Evolutionary conservation across 2,888 invertebrate genomes (phyloP).

Genomic region (Polydrusus pterygomalis): DNA sequence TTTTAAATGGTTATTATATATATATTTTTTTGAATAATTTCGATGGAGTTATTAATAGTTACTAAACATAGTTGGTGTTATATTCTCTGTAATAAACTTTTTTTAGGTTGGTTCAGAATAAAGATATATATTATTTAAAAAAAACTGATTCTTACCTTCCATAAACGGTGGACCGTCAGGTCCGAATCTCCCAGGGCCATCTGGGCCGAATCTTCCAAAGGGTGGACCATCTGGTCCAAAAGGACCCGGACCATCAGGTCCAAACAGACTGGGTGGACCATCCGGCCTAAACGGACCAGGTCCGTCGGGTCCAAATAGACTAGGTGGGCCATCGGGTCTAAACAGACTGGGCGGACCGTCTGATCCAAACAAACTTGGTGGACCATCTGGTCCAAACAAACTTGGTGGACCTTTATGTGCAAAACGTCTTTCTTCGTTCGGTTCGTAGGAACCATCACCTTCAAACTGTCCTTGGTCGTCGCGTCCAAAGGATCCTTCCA

Average conservation of each 20-base stretch:
- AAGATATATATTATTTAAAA: not conserved
- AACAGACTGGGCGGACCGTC: slow-evolving; percentile 12
- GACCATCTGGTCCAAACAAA: slow-evolving; percentile 11
- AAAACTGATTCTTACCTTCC: slow-evolving; percentile 20
- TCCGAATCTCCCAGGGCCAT: slow-evolving; percentile 19
- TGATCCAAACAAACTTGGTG: not conserved
- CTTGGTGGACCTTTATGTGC: slow-evolving; percentile 13
- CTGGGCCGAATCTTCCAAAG: slow-evolving; percentile 13
- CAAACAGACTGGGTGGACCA: too few species aligned
- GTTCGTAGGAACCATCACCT: slow-evolving; percentile 14
- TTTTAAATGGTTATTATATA: too few species aligned
- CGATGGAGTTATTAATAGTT: too few species aligned
- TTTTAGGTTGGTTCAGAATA: too few species aligned
- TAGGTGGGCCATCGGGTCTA: too few species aligned
- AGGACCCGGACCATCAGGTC: slow-evolving; percentile 10
- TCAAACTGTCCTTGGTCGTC: not conserved
- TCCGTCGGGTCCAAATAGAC: slow-evolving; percentile 25
- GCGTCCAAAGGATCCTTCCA: not conserved
- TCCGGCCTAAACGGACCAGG: not conserved
- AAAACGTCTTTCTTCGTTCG: slow-evolving; percentile 19
- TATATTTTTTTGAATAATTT: too few species aligned
- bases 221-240: slow-evolving; percentile 21
- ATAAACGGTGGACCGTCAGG: slow-evolving; percentile 25
- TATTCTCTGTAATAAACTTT: too few species aligned
- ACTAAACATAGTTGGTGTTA: too few species aligned